Base-by-base conservation (phyloP, 2,888 invertebrate genomes). In the Quadroppia sp. region DNA sequence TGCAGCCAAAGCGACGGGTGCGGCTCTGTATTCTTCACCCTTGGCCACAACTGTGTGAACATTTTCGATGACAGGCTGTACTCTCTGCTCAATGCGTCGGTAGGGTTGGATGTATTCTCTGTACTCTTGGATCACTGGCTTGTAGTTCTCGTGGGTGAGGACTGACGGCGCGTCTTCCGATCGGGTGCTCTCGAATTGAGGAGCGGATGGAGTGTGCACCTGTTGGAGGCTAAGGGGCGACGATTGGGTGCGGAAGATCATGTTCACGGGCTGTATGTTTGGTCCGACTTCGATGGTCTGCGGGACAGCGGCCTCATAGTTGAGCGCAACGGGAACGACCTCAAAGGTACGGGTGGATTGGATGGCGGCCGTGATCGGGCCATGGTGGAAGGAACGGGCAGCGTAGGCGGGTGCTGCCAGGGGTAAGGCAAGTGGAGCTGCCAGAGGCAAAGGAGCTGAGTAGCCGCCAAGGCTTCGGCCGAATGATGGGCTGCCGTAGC, bases 151-250 rank as follows among this genome's bases (percentile, higher is more conserved):
- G 32, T 67, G 67, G 11, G 42, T 40, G 23, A 67, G 1, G 4
- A 42, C 40, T 36, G 36, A 42, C 4, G 67, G 23, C 25, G 15
- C 67, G 20, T 67, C 67, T 67, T 67, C 67, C 6, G 67, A 67
- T 23, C 23, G 36, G 32, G 67, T 40, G 67, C 40, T 40, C 40
- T 67, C 20, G 67, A 13, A 67, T 42, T 67, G 67, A 36, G 67
- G 67, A 67, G 40, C 42, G 20, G 42, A 13, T 20, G 67, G 67
- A 6, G 67, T 67, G 67, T 67, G 67, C 13, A 67, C 20, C 67
- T 67, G 67, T 42, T 67, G 40, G 13, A 67, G 13, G 23, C 23
- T 42, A 11, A 67, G 3, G 40, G 67, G 67, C 1, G n/a, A n/a
- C 9, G 67, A 67, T 15, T 36, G 40, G 42, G 67, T 42, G 40